phyloP scores from a whole-genome alignment of 2,113 vertebrate genomes.

The Chascanopsetta lugubris region DNA sequence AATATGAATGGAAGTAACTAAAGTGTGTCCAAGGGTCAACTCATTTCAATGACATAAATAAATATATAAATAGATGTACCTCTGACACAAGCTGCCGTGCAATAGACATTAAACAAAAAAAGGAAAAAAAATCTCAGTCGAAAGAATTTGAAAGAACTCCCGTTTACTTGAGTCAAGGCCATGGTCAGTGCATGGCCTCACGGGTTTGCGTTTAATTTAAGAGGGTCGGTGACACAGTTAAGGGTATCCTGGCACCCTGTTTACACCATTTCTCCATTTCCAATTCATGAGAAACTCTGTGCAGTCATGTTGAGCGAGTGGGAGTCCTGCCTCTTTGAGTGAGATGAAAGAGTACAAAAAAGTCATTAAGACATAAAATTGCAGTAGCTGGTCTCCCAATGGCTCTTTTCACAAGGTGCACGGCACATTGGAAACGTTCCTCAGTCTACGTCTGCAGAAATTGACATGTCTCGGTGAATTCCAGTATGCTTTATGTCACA shows the following conservation, averaged over 20 bases:
- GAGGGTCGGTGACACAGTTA: slow-evolving; percentile 35
- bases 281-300: slow-evolving; percentile 30
- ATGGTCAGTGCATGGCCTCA: slow-evolving; percentile 4
- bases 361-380: slow-evolving; percentile 9
- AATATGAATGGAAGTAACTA: neutral
- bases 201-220: slow-evolving; percentile 21
- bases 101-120: neutral
- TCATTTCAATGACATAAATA: neutral
- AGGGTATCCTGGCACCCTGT: slow-evolving; percentile 13
- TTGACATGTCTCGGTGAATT: neutral
- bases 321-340: slow-evolving; percentile 26
- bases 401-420: slow-evolving; percentile 12
- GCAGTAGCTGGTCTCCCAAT: slow-evolving; percentile 8
- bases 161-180: slow-evolving; percentile 13
- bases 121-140: neutral
- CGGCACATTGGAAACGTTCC: neutral
- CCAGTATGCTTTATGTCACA: too few relatives aligned
- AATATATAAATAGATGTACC: neutral
- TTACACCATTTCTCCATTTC: slow-evolving; percentile 30
- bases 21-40: neutral
- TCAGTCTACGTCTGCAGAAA: neutral
- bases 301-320: slow-evolving; percentile 21
- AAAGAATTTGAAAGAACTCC: slow-evolving; percentile 12
- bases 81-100: neutral
- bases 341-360: slow-evolving; percentile 20